A percentile compares a stretch with the other conserved stretches of the same genome.
Conservation (phyloP, 2,888 invertebrate species). For the Cremastobaeus sp. region DNA sequence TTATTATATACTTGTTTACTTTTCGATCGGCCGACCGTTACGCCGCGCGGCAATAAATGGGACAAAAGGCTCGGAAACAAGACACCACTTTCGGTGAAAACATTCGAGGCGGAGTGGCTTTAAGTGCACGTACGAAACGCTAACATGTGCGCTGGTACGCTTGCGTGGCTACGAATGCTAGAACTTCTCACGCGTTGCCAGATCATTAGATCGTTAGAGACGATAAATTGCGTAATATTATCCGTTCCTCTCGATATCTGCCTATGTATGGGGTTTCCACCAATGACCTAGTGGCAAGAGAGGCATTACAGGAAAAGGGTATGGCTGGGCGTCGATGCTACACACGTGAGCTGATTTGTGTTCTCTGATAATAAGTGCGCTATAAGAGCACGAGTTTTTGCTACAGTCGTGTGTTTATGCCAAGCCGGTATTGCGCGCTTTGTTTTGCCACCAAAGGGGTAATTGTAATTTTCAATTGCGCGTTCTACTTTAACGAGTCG, state of each 20-base stretch:
- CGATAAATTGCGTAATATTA: slow-evolving; percentile 60
- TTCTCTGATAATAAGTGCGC: slow-evolving; percentile 55
- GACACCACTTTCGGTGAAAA: slow-evolving; percentile 52
- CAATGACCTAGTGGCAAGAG: slow-evolving; percentile 58
- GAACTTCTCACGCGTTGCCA: slow-evolving; percentile 59
- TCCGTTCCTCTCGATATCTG: slow-evolving; percentile 55
- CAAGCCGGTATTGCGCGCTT: slow-evolving; percentile 37
- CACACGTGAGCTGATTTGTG: slow-evolving; percentile 59
- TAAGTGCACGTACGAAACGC: slow-evolving; percentile 25
- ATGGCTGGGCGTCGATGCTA: slow-evolving; percentile 58
- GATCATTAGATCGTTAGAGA: slow-evolving; percentile 59
- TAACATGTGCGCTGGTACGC: slow-evolving; percentile 8
- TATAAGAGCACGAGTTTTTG: slow-evolving; percentile 58
- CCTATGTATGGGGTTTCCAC: slow-evolving; percentile 52
- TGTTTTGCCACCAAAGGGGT: slow-evolving; percentile 12
- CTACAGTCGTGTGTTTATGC: slow-evolving; percentile 40
- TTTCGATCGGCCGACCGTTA: no score
- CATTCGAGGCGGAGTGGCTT: slow-evolving; percentile 17
- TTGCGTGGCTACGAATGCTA: slow-evolving; percentile 24
- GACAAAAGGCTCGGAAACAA: slow-evolving; percentile 26
- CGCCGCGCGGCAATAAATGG: slow-evolving; percentile 21
- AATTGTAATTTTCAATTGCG: slow-evolving; percentile 45
- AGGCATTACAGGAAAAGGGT: slow-evolving; percentile 60
- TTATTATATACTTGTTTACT: no score
- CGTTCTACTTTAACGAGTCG: slow-evolving; percentile 28